These are phyloP conservation scores for Syrmaticus mikado DNA, from an alignment of 2,113 vertebrate genomes.

Conservation along the genomic window DNA sequence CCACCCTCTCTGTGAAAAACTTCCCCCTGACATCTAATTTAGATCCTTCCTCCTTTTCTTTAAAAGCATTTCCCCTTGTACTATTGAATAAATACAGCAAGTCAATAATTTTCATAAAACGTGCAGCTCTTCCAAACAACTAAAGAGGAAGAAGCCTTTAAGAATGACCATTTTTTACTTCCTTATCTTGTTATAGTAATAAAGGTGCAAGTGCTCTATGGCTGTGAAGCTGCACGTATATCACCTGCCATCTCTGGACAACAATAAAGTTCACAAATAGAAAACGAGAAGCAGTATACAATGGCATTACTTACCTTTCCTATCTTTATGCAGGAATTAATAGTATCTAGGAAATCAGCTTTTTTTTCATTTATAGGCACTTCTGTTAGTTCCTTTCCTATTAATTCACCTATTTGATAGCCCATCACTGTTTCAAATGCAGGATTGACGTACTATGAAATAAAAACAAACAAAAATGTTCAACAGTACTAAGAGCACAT, in stretches of 20 bases:
- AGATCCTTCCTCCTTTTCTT: too few relatives aligned
- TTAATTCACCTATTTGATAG: slow-evolving; percentile 92
- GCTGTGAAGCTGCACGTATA: background rate
- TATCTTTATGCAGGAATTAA: slow-evolving; percentile 94
- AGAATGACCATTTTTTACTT: background rate
- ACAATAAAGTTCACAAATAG: background rate
- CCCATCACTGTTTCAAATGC: slow-evolving; percentile 96
- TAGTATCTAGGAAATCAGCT: slow-evolving; percentile 93
- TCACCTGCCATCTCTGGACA: background rate
- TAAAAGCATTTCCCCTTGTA: too few relatives aligned
- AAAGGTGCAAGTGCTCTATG: background rate
- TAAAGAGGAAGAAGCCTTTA: background rate
- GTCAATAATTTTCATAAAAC: background rate
- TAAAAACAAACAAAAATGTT: slow-evolving; percentile 29
- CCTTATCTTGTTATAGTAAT: background rate
- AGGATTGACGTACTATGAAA: slow-evolving; percentile 93
- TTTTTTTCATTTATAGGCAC: slow-evolving; percentile 97
- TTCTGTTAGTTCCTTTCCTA: slow-evolving; percentile 95
- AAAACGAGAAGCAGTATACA: background rate
- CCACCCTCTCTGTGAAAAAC: too few relatives aligned
- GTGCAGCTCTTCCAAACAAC: background rate
- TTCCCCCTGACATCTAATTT: too few relatives aligned
- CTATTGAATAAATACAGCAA: background rate
- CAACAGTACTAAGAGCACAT: background rate
- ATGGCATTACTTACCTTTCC: slow-evolving; percentile 88